Evolutionary conservation across 1,140 invertebrate species (phyloP).

Genomic region (Rhizoglyphus robini): DNA sequence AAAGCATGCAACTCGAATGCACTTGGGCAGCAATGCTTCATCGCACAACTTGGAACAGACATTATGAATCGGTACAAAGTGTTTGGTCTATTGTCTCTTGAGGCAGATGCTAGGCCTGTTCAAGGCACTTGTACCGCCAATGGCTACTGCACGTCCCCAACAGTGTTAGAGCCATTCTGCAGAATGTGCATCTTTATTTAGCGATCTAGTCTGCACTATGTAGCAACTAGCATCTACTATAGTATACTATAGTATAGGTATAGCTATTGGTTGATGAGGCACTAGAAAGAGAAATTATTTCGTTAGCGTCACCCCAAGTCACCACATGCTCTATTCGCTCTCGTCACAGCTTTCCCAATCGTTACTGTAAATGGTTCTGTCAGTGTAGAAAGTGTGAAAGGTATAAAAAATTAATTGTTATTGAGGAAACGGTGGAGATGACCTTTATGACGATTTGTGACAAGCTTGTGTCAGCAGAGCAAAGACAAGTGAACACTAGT

Average conservation of each 20-base stretch:
- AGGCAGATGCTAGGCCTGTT: not conserved
- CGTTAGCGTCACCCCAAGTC: conserved; percentile 2
- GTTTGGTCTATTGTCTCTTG: too few species aligned
- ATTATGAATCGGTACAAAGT: too few species aligned
- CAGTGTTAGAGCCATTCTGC: too few species aligned
- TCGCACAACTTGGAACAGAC: too few species aligned
- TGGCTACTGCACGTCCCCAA: not conserved
- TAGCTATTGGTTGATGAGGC: not conserved
- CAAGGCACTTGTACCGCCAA: not conserved
- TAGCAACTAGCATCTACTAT: too few species aligned
- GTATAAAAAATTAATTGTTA: not conserved
- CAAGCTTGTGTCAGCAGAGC: not conserved
- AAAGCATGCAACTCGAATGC: not conserved
- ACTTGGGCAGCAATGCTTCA: too few species aligned
- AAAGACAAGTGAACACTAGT: not conserved
- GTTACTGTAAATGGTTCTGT: conserved; percentile 9
- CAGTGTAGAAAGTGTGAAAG: not conserved
- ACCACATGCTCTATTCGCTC: not conserved
- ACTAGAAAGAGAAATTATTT: conserved; percentile 1
- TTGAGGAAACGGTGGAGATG: not conserved
- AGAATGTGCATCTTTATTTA: conserved; percentile 7
- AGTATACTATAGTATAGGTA: too few species aligned
- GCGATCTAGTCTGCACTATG: not conserved
- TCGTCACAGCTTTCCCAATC: not conserved
- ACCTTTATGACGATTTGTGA: conserved; percentile 10